Percentiles rank a stretch among this genome's conserved stretches.
Evolutionary conservation across 2,888 invertebrate species (phyloP).

Genomic region (Diplazon laetatorius): DNA sequence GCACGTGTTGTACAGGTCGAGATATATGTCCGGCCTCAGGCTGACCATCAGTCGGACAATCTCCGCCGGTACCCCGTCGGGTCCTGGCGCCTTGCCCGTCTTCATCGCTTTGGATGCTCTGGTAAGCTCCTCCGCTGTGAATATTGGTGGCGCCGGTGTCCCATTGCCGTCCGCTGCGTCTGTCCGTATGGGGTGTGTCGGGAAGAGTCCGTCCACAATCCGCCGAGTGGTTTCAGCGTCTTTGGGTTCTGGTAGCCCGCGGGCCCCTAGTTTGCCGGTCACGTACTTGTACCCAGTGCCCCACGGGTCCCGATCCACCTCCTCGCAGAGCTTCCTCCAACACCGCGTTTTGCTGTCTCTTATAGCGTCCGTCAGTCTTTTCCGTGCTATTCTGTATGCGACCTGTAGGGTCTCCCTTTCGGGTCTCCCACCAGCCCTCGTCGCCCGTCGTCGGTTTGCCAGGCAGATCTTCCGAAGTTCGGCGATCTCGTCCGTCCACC

Average conservation of each 20-base stretch:
- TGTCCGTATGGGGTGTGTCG: conserved; percentile 32
- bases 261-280: conserved; percentile 33
- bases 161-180: conserved; percentile 8
- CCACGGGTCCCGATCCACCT: neutral
- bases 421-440: too few relatives aligned
- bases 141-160: neutral
- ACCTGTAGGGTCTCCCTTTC: too few relatives aligned
- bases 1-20: conserved; percentile 58
- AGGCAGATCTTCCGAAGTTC: too few relatives aligned
- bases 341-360: too few relatives aligned
- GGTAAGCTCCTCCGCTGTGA: conserved; percentile 33
- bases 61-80: conserved; percentile 50
- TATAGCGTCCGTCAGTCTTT: too few relatives aligned
- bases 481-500: too few relatives aligned
- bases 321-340: neutral
- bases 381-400: too few relatives aligned
- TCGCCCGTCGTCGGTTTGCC: too few relatives aligned
- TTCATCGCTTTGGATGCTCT: conserved; percentile 23
- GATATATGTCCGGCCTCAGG: conserved; percentile 35
- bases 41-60: conserved; percentile 37
- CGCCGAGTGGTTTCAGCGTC: conserved; percentile 23
- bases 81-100: conserved; percentile 8
- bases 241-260: conserved; percentile 28
- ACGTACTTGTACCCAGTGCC: conserved; percentile 44
- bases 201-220: conserved; percentile 52